Evolutionary conservation across 2,797 vertebrate genomes (phyloP).

Genomic region (Cyclura pinguis): DNA sequence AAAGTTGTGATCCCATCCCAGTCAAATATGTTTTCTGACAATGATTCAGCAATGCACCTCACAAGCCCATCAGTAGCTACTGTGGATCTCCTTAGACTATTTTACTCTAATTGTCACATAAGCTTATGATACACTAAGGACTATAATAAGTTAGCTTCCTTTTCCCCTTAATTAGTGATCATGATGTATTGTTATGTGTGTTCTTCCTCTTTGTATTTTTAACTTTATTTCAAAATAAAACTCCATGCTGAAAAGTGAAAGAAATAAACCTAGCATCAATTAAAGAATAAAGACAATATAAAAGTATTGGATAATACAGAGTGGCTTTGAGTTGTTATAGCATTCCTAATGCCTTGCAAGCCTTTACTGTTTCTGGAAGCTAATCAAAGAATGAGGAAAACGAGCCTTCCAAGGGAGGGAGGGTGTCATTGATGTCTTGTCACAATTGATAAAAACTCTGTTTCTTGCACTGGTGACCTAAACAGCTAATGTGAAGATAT

Average conservation of each 20-base stretch:
- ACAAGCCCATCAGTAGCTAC: neutral
- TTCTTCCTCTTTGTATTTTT: neutral
- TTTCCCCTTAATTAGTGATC: neutral
- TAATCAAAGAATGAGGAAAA: no score
- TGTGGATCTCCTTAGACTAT: neutral
- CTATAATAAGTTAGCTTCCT: neutral
- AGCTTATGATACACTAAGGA: neutral
- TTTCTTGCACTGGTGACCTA: no score
- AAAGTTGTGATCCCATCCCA: neutral
- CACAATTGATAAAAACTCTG: no score
- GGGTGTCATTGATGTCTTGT: neutral
- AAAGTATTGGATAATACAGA: neutral
- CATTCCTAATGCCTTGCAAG: neutral
- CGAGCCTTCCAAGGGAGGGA: neutral
- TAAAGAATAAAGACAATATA: conserved; percentile 1
- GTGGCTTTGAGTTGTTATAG: neutral
- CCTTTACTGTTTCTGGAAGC: neutral
- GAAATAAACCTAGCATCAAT: neutral
- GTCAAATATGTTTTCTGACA: neutral
- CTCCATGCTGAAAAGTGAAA: neutral
- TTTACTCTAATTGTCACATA: neutral
- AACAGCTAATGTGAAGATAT: no score
- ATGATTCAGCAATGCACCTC: neutral
- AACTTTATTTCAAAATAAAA: neutral
- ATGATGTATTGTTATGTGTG: neutral